Evolutionary conservation across 2,888 invertebrate species (phyloP).

Genomic region (Drosophila ezoana): DNA sequence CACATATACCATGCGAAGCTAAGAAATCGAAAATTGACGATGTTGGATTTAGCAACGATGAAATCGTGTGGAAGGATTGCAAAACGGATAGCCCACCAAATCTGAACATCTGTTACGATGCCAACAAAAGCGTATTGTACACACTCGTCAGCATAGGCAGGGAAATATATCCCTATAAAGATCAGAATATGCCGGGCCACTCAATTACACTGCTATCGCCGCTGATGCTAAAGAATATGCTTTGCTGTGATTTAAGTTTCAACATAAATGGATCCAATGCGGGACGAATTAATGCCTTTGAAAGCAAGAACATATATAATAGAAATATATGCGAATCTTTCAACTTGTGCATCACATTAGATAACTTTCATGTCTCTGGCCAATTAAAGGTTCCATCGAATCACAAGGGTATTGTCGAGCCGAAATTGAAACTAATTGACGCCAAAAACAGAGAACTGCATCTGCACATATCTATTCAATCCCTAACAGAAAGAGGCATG

Average conservation of each 20-base stretch:
- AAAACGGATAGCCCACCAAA: constrained; percentile 69
- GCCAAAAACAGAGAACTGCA: constrained; percentile 89
- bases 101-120: constrained; percentile 75
- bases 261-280: constrained; percentile 85
- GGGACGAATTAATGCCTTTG: constrained; percentile 85
- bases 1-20: constrained; percentile 84
- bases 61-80: constrained; percentile 81
- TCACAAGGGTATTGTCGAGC: constrained; percentile 87
- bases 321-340: constrained; percentile 86
- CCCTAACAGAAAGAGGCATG: constrained; percentile 87
- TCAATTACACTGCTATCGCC: constrained; percentile 94
- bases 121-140: constrained; percentile 78
- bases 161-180: constrained; percentile 90
- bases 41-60: constrained; percentile 80
- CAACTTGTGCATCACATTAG: constrained; percentile 91
- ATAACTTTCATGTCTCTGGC: constrained; percentile 92
- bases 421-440: constrained; percentile 91
- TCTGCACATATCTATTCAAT: constrained; percentile 89
- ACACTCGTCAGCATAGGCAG: constrained; percentile 86
- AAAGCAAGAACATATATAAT: constrained; percentile 87
- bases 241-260: constrained; percentile 92
- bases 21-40: constrained; percentile 55
- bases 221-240: constrained; percentile 92
- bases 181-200: constrained; percentile 91
- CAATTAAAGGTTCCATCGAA: constrained; percentile 86